Percentiles rank a stretch among this genome's conserved stretches.
Conservation (phyloP, 2,888 invertebrate species). For the Metellina segmentata region DNA sequence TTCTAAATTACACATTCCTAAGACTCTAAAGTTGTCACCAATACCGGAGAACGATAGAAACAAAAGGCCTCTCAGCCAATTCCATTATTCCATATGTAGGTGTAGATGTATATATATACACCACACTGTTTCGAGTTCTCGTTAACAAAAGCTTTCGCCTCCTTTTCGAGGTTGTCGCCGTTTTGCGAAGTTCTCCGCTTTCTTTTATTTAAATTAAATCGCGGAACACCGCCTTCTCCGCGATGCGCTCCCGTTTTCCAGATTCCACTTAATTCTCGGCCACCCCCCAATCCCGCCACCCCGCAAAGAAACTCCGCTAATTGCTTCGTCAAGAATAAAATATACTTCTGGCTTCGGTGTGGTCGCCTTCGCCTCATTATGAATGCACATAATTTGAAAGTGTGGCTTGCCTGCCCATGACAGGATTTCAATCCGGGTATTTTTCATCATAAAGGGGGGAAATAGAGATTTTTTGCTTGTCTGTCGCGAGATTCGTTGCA, state of each 20-base stretch:
- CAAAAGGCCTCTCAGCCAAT: slow-evolving; percentile 14
- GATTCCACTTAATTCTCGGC: slow-evolving; percentile 47
- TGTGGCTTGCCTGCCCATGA: slow-evolving; percentile 43
- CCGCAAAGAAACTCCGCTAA: slow-evolving; percentile 63
- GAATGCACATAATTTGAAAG: slow-evolving; percentile 60
- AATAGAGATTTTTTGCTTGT: slow-evolving; percentile 27
- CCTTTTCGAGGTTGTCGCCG: slow-evolving; percentile 58
- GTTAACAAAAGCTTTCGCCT: slow-evolving; percentile 56
- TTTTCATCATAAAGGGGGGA: slow-evolving; percentile 10
- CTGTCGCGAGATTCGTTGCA: not conserved
- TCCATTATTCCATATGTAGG: slow-evolving; percentile 42
- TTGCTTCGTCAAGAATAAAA: slow-evolving; percentile 65
- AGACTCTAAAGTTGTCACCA: not conserved
- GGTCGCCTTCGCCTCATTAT: slow-evolving; percentile 49
- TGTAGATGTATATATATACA: slow-evolving; percentile 39
- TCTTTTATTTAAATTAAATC: slow-evolving; percentile 69
- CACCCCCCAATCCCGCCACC: not conserved
- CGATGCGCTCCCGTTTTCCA: slow-evolving; percentile 46
- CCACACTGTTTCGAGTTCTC: slow-evolving; percentile 17
- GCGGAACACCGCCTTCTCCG: slow-evolving; percentile 25
- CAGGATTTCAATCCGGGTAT: slow-evolving; percentile 49
- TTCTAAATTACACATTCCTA: slow-evolving; percentile 5
- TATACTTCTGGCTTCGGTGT: slow-evolving; percentile 48
- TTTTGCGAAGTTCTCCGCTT: slow-evolving; percentile 24
- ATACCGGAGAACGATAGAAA: slow-evolving; percentile 11